Percentiles rank a stretch among this genome's conserved stretches.
Conservation (phyloP, 2,797 vertebrate genomes). For the Megalops cyprinoides region DNA sequence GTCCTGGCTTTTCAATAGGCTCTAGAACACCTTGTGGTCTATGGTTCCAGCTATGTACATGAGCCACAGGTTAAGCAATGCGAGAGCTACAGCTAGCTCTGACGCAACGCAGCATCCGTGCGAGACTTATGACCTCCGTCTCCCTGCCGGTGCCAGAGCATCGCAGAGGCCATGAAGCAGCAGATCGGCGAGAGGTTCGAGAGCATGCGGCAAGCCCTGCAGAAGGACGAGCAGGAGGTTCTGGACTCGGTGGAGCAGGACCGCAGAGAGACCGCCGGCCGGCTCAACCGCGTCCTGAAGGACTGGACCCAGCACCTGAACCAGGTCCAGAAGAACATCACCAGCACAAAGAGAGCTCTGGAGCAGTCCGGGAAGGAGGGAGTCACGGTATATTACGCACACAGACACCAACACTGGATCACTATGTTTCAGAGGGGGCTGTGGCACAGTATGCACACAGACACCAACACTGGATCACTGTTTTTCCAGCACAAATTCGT, state of each 20-base stretch:
- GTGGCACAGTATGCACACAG: no score
- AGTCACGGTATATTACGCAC: background rate
- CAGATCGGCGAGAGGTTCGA: constrained; percentile 66
- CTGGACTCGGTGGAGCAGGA: constrained; percentile 70
- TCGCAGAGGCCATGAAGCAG: constrained; percentile 68
- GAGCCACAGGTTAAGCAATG: background rate
- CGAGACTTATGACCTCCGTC: background rate
- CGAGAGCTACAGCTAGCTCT: background rate
- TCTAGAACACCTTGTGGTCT: no score
- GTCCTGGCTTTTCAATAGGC: no score
- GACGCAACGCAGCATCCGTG: no score
- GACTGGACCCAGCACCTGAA: constrained; percentile 65
- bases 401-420: no score
- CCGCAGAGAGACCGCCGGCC: constrained; percentile 57
- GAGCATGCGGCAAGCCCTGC: constrained; percentile 55
- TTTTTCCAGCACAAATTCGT: no score
- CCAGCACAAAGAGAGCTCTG: constrained; percentile 41
- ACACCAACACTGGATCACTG: no score
- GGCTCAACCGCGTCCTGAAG: constrained; percentile 64
- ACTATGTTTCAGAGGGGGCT: no score
- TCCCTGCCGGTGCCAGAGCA: constrained; percentile 52
- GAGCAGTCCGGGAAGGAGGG: constrained; percentile 31
- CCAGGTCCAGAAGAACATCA: constrained; percentile 60
- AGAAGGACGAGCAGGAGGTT: constrained; percentile 61
- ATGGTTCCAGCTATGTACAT: no score